A percentile compares a stretch with the other conserved stretches of the same genome.
Evolutionary conservation across 2,797 vertebrate genomes (phyloP).

Genomic region (Halcyon leucocephala): DNA sequence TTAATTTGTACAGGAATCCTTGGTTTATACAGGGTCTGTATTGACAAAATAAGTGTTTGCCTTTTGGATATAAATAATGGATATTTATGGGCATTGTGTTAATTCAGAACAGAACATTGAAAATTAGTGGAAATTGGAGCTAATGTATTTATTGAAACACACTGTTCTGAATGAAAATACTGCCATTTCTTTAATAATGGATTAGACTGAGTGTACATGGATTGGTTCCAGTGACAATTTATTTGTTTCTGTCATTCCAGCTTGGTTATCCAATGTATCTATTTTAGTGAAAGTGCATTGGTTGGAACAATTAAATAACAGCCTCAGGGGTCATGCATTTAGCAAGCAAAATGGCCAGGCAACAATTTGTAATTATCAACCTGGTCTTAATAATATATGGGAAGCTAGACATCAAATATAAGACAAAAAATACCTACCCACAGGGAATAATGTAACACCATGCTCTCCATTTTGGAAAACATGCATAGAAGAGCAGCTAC

Average conservation of each 20-base stretch:
- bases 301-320: constrained; percentile 55
- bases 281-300: constrained; percentile 43
- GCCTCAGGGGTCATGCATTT: constrained; percentile 25
- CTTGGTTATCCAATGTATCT: constrained; percentile 33
- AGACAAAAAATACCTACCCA: background rate
- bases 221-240: constrained; percentile 28
- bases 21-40: background rate
- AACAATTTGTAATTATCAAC: constrained; percentile 37
- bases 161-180: constrained; percentile 48
- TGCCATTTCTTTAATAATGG: constrained; percentile 41
- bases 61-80: constrained; percentile 32
- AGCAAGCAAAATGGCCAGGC: constrained; percentile 28
- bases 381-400: background rate
- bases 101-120: constrained; percentile 33
- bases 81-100: background rate
- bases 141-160: constrained; percentile 50
- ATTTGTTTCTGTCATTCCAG: constrained; percentile 43
- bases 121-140: constrained; percentile 44
- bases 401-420: background rate
- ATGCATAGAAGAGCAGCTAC: background rate
- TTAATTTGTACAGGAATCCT: background rate
- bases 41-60: constrained; percentile 1
- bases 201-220: constrained; percentile 27
- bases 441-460: background rate
- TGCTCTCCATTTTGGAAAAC: background rate